Conservation (phyloP, 2,113 vertebrate species). For the Sitta europaea region DNA sequence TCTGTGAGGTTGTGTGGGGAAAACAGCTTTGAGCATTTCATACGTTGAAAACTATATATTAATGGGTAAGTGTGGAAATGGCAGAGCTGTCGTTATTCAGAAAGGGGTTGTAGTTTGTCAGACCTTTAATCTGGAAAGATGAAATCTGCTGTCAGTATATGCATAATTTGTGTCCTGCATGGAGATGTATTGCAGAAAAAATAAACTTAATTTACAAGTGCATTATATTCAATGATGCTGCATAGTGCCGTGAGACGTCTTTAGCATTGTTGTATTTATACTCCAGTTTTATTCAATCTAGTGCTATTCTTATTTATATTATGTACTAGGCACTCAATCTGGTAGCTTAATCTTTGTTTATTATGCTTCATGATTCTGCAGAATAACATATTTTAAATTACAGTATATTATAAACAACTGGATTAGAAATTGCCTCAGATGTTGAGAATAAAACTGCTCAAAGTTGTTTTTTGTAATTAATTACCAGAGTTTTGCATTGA, state of each 20-base stretch:
- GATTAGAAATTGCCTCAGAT: conserved; percentile 48
- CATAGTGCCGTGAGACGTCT: neutral
- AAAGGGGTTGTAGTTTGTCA: neutral
- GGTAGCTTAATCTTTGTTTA: neutral
- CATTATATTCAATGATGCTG: neutral
- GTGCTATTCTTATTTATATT: neutral
- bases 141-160: neutral
- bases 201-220: neutral
- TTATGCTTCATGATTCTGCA: conserved; percentile 20
- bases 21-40: neutral
- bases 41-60: neutral
- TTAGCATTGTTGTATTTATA: neutral
- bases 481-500: conserved; percentile 40
- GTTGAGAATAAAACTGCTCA: conserved; percentile 31
- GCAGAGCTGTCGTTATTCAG: neutral
- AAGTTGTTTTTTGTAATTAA: conserved; percentile 54
- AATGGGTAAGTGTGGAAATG: neutral
- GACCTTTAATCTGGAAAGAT: neutral
- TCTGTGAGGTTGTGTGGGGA: neutral
- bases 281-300: conserved; percentile 11
- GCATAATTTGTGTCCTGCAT: neutral
- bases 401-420: conserved; percentile 13
- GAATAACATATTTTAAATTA: conserved; percentile 28
- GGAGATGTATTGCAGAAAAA: neutral
- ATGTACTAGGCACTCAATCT: neutral